Evolutionary conservation across 2,113 vertebrate genomes (phyloP).

Genomic region (cat (Felis catus)): DNA sequence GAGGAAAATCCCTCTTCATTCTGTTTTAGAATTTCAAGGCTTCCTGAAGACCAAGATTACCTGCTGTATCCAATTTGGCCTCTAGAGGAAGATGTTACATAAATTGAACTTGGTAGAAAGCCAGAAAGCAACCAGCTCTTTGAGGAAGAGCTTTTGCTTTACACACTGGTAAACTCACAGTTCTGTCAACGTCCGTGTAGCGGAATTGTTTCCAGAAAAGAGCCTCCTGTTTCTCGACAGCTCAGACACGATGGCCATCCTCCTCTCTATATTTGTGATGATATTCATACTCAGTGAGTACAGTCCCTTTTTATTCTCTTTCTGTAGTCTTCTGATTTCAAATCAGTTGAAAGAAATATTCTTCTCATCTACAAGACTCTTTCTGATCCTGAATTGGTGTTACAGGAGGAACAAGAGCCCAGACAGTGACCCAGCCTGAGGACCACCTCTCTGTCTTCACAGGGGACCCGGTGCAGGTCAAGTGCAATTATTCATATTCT

Average conservation of each 20-base stretch:
- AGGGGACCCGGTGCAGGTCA: neutral
- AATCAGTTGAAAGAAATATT: neutral
- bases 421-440: constrained; percentile 42
- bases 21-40: neutral
- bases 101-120: neutral
- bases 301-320: neutral
- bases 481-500: constrained; percentile 6
- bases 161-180: fast-evolving
- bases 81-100: neutral
- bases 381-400: neutral
- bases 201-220: neutral
- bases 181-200: neutral
- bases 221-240: neutral
- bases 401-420: constrained; percentile 12
- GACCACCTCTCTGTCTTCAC: neutral
- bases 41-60: neutral
- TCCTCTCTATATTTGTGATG: neutral
- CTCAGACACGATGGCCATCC: neutral
- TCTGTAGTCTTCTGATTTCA: neutral
- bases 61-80: neutral
- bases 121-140: neutral
- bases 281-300: neutral
- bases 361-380: neutral
- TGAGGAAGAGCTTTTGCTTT: neutral
- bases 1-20: neutral